Base-by-base conservation (phyloP, 37 sponge, comb jelly and placozoan genomes). In the Theonella swinhoei region DNA sequence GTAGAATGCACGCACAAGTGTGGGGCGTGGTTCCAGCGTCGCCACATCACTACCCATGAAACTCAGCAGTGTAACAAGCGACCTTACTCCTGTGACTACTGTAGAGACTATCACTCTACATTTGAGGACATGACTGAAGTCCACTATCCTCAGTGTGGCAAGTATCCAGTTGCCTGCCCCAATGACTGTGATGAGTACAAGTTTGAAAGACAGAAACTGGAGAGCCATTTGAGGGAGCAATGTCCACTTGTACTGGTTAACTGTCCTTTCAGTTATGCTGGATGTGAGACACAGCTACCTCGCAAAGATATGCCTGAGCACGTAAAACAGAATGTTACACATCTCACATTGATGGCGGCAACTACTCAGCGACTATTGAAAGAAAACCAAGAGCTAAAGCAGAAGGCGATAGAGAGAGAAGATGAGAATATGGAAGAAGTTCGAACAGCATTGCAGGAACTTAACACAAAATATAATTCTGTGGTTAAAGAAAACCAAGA, bases 91-190 rank as follows among this genome's bases (percentile, higher is more conserved):
- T 82, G 82, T 34, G 73, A 82, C 0, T 72, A 72, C 67, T 82
- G 82, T 35, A 25, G 32, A 4, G 36, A 60, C 3, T 82, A 72
- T 62, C 11, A 19, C 23, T 82, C 82, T n/a, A 41, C 32, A 41
- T 82, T 34, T 72, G 38, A 29, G 28, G 73, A 82, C 9, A 73
- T 82, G n/a, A n/a, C n/a, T n/a, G n/a, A n/a, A n/a, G n/a, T n/a
- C n/a, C 83, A 83, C 65, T 38, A 42, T 20, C 75, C 75, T 3
- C 36, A 7, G 29, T 83, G 83, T 74, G 0, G 4, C 14, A 30
- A 28, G 26, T 62, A 35, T 37, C 75, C 75, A 41, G 68, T 83
- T 22, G 4, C 61, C 3, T 83, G 83, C 68, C 62, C 67, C 32
- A 83, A 83, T 62, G 43, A 63, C 2, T 83, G 83, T 39, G 75